Conservation (phyloP, 2,888 invertebrate genomes). For the Nowickia ferox region DNA sequence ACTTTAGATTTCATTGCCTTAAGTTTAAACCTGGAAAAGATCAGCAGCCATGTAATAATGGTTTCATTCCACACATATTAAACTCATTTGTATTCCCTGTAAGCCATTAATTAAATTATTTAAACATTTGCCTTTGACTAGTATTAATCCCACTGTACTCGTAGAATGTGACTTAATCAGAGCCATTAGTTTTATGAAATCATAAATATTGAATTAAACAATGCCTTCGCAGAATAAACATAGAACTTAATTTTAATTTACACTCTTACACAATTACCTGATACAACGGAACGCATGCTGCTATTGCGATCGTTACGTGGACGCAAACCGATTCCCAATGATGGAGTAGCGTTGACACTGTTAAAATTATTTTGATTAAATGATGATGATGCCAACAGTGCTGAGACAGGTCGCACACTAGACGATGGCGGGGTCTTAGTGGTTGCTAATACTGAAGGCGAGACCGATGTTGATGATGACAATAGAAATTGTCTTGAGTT, state of each 20-base stretch:
- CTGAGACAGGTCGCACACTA: slow-evolving; percentile 65
- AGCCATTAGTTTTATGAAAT: not conserved
- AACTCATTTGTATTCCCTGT: too few relatives aligned
- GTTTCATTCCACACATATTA: too few relatives aligned
- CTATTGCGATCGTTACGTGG: slow-evolving; percentile 79
- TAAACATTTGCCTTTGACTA: not conserved
- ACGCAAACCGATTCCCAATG: slow-evolving; percentile 76
- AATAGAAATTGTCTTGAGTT: slow-evolving; percentile 51
- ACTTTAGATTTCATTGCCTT: too few relatives aligned
- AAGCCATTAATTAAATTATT: not conserved
- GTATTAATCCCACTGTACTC: not conserved
- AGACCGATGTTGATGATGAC: slow-evolving; percentile 60
- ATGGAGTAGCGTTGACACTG: slow-evolving; percentile 53
- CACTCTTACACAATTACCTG: slow-evolving; percentile 78
- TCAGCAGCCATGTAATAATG: too few relatives aligned
- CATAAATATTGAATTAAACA: slow-evolving; percentile 54
- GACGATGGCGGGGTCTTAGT: slow-evolving; percentile 32
- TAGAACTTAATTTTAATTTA: slow-evolving; percentile 5
- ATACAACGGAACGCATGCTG: slow-evolving; percentile 82
- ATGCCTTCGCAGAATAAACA: not conserved
- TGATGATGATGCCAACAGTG: slow-evolving; percentile 54
- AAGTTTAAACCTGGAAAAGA: too few relatives aligned
- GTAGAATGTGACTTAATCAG: slow-evolving; percentile 9
- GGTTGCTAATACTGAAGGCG: slow-evolving; percentile 44
- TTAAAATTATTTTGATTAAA: slow-evolving; percentile 51